phyloP scores from a whole-genome alignment of 2,797 vertebrate genomes.

The Diplodus puntazzo region DNA sequence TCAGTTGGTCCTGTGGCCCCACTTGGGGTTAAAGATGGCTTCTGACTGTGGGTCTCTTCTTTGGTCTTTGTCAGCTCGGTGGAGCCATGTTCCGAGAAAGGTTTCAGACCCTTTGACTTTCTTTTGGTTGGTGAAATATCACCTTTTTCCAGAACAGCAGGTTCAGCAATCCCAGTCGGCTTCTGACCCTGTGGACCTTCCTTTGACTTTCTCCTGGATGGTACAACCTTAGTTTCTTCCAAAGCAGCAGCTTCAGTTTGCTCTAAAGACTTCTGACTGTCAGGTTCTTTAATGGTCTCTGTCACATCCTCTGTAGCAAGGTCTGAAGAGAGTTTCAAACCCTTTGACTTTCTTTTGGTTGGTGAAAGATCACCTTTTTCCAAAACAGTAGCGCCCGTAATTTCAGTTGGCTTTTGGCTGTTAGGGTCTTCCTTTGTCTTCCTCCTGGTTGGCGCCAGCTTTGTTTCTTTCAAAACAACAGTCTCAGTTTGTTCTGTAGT shows the following conservation, averaged over 20 bases:
- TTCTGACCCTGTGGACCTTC: neutral
- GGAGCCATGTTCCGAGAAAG: neutral
- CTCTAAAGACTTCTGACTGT: neutral
- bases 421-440: slow-evolving; percentile 29
- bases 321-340: neutral
- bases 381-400: neutral
- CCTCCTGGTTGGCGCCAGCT: neutral
- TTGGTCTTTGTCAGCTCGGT: too few species aligned
- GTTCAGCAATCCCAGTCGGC: neutral
- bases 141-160: neutral
- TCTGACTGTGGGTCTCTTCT: too few species aligned
- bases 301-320: slow-evolving; percentile 11
- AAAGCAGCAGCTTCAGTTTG: neutral
- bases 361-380: slow-evolving; percentile 15
- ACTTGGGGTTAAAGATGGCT: neutral
- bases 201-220: slow-evolving; percentile 20
- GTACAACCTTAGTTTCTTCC: slow-evolving; percentile 23
- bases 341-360: slow-evolving; percentile 36
- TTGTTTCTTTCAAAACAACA: neutral
- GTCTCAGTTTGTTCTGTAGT: neutral
- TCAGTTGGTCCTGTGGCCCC: neutral
- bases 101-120: slow-evolving; percentile 23
- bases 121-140: slow-evolving; percentile 19
- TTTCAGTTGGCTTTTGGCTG: neutral
- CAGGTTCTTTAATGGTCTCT: neutral